Percentiles rank a stretch among this genome's conserved stretches.
Evolutionary conservation across 2,113 vertebrate genomes (phyloP).

Genomic region (human (Homo sapiens)): GRCh38 chr3:110771501-110772000

Average conservation of each 20-base stretch:
- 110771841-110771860: neutral
- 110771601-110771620: neutral
- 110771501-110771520: neutral
- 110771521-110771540: neutral
- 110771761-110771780: neutral
- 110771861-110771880: neutral
- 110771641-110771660: neutral
- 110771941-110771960: neutral
- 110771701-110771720: conserved; percentile 34
- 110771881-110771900: neutral
- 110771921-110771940: neutral
- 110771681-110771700: neutral
- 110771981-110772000: too few relatives aligned
- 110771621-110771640: neutral
- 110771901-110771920: neutral
- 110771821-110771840: neutral
- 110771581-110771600: neutral
- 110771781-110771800: neutral
- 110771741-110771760: neutral
- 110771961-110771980: neutral
- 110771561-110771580: neutral
- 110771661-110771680: neutral
- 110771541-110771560: neutral
- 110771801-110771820: neutral
- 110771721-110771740: neutral